These are phyloP conservation scores for Euthynnus affinis DNA, from an alignment of 2,797 vertebrate species.

Conservation along the genomic window DNA sequence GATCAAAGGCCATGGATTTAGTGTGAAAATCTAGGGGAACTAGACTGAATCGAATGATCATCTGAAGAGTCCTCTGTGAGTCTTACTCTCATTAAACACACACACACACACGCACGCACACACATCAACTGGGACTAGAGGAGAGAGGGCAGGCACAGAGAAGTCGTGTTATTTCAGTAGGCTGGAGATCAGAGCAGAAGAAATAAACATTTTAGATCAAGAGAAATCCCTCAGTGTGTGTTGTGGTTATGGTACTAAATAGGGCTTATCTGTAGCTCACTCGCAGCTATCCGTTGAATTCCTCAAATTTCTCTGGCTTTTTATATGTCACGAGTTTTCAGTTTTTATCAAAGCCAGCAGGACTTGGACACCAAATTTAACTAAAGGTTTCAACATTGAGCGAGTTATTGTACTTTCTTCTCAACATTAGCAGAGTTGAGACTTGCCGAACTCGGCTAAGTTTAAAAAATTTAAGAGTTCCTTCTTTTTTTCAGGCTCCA, in stretches of 20 bases:
- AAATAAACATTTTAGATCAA: slow-evolving; percentile 74
- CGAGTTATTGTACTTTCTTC: neutral
- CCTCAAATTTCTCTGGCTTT: neutral
- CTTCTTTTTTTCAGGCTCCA: neutral
- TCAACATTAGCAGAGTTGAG: neutral
- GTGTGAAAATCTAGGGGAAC: slow-evolving; percentile 66
- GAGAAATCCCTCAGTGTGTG: slow-evolving; percentile 53
- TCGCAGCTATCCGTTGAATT: neutral
- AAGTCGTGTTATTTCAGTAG: slow-evolving; percentile 54
- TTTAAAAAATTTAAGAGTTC: neutral
- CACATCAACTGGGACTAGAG: slow-evolving; percentile 32
- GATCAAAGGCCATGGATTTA: slow-evolving; percentile 68
- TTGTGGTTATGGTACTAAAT: slow-evolving; percentile 52
- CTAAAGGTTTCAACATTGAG: slow-evolving; percentile 5
- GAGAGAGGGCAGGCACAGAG: slow-evolving; percentile 45
- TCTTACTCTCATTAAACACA: slow-evolving; percentile 25
- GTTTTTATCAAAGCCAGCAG: neutral
- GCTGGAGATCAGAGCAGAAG: slow-evolving; percentile 64
- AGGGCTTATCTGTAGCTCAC: slow-evolving; percentile 15
- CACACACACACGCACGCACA: slow-evolving; percentile 33
- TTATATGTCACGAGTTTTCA: neutral
- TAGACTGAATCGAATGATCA: slow-evolving; percentile 73
- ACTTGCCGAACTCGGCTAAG: neutral
- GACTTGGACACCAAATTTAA: neutral
- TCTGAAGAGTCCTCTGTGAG: slow-evolving; percentile 65